phyloP scores from a whole-genome alignment of 2,888 invertebrate species.

The Melinopterus prodromus region DNA sequence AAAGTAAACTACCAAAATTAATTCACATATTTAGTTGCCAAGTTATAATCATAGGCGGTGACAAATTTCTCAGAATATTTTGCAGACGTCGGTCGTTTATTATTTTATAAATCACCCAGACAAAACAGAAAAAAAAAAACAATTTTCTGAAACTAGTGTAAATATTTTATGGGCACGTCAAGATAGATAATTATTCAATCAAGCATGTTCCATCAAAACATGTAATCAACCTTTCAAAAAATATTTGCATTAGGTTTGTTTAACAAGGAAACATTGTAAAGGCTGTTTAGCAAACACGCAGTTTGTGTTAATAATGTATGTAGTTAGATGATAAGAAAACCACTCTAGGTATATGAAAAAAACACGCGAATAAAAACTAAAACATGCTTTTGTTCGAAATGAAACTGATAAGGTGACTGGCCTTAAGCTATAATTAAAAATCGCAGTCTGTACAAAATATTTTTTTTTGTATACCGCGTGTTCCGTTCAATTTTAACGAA shows the following conservation, averaged over 20 bases:
- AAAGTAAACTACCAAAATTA: no score
- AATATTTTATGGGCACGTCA: no score
- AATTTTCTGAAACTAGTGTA: no score
- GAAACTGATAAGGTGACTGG: not conserved
- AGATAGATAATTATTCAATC: no score
- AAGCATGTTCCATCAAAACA: not conserved
- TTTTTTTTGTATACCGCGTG: not conserved
- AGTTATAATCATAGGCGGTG: no score
- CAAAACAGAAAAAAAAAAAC: no score
- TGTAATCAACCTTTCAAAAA: not conserved
- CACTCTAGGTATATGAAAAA: not conserved
- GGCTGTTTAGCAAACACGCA: not conserved
- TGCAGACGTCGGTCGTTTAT: no score
- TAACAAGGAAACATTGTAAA: not conserved
- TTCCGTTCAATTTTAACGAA: not conserved
- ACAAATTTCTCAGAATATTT: no score
- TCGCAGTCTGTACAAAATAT: not conserved
- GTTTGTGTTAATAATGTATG: not conserved
- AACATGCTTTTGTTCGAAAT: not conserved
- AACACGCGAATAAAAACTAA: not conserved
- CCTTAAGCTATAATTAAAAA: constrained; percentile 4
- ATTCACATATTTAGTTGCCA: no score
- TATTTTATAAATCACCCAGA: no score
- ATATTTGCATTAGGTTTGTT: not conserved
- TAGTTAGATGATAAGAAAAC: not conserved